A percentile compares a stretch with the other conserved stretches of the same genome.
These are phyloP conservation scores for Polymixis lichenea DNA, from an alignment of 2,888 invertebrate species.

Conservation along the genomic window DNA sequence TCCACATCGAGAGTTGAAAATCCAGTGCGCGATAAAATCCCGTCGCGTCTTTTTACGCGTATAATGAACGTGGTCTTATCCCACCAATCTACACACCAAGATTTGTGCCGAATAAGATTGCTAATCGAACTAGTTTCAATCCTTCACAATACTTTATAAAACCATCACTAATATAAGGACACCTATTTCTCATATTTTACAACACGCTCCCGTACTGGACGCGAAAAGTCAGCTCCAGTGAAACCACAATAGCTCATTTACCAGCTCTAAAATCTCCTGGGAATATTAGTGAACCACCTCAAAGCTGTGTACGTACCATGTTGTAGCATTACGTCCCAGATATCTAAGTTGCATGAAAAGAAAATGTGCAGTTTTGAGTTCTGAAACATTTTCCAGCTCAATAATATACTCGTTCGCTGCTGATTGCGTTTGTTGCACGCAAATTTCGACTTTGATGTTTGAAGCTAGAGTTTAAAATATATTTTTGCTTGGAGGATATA, in stretches of 20 bases:
- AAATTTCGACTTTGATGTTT: constrained; percentile 65
- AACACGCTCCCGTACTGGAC: constrained; percentile 9
- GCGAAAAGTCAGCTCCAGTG: constrained; percentile 39
- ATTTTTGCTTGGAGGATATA: constrained; percentile 69
- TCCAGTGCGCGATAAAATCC: no score
- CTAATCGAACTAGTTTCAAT: not conserved
- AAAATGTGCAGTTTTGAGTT: constrained; percentile 81
- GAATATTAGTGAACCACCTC: constrained; percentile 56
- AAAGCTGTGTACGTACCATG: constrained; percentile 41
- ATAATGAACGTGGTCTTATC: no score
- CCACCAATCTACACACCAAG: not conserved
- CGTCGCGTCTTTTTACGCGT: no score
- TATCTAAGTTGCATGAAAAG: constrained; percentile 68
- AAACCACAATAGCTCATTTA: constrained; percentile 61
- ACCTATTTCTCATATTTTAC: constrained; percentile 33
- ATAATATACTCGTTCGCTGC: constrained; percentile 78
- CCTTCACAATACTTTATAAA: not conserved
- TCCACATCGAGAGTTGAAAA: no score
- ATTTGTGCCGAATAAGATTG: not conserved
- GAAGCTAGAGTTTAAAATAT: constrained; percentile 67
- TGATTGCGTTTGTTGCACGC: constrained; percentile 70
- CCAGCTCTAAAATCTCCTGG: constrained; percentile 41
- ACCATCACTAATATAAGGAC: constrained; percentile 1
- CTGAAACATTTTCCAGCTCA: constrained; percentile 82
- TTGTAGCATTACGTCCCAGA: constrained; percentile 54